Evolutionary conservation across 2,797 vertebrate genomes (phyloP).

Genomic region (Ambastaia sidthimunki): DNA sequence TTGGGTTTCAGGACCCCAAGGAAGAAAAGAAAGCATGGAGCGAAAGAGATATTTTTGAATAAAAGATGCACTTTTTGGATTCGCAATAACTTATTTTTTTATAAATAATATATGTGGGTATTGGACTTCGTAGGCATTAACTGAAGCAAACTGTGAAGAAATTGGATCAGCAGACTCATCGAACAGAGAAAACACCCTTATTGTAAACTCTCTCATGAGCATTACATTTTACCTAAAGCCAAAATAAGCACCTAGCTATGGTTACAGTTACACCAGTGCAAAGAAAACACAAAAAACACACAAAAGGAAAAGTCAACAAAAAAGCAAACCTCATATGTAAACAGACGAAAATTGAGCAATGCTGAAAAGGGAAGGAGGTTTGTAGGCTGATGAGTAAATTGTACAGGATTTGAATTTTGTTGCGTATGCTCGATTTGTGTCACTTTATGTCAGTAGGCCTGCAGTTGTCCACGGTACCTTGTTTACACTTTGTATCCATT

Average conservation of each 20-base stretch:
- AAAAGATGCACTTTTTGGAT: slow-evolving; percentile 85
- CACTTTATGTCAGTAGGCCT: slow-evolving; percentile 55
- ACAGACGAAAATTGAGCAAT: slow-evolving; percentile 53
- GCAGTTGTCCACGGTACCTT: slow-evolving; percentile 54
- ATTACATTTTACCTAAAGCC: slow-evolving; percentile 70
- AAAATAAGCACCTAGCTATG: slow-evolving; percentile 73
- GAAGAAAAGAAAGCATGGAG: slow-evolving; percentile 64
- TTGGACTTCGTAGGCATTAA: slow-evolving; percentile 61
- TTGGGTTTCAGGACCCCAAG: slow-evolving; percentile 64
- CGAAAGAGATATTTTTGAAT: slow-evolving; percentile 80
- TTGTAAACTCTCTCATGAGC: slow-evolving; percentile 65
- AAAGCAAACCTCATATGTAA: slow-evolving; percentile 45
- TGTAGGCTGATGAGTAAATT: slow-evolving; percentile 54
- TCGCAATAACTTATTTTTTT: slow-evolving; percentile 88
- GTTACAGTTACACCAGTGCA: slow-evolving; percentile 58
- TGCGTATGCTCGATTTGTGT: slow-evolving; percentile 53
- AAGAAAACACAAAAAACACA: slow-evolving; percentile 52
- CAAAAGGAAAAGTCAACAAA: slow-evolving; percentile 26
- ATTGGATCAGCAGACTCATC: slow-evolving; percentile 48
- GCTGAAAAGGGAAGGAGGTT: slow-evolving; percentile 52
- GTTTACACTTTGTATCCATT: slow-evolving; percentile 54
- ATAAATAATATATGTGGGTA: slow-evolving; percentile 72
- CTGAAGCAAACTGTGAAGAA: slow-evolving; percentile 80
- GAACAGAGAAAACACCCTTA: slow-evolving; percentile 59
- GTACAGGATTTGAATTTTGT: slow-evolving; percentile 56